Conservation (phyloP, 2,888 invertebrate species). For the Malthinus flaveolus region DNA sequence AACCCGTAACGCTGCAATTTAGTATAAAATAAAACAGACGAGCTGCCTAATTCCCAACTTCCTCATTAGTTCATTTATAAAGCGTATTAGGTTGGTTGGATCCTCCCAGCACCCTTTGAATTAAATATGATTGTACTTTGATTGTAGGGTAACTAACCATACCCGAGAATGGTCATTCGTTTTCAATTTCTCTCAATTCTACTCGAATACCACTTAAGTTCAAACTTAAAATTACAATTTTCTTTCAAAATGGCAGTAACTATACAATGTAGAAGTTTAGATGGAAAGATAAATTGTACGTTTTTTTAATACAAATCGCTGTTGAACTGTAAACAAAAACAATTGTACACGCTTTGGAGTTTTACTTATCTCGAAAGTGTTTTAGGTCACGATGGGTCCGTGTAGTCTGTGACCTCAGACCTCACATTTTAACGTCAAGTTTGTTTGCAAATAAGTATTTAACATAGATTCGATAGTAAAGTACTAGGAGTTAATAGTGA, state of each 20-base stretch:
- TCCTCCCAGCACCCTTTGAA: constrained; percentile 33
- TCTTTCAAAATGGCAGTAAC: too few species aligned
- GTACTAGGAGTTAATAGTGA: too few species aligned
- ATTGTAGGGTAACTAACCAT: constrained; percentile 22
- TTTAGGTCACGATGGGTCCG: constrained; percentile 22
- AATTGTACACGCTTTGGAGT: neutral
- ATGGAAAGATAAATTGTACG: too few species aligned
- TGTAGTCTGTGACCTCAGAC: constrained; percentile 22
- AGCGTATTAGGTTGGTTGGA: constrained; percentile 26
- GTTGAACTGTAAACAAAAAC: too few species aligned
- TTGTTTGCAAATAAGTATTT: constrained; percentile 12
- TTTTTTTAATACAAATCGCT: too few species aligned
- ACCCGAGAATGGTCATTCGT: constrained; percentile 13
- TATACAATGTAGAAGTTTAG: too few species aligned
- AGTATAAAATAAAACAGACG: constrained; percentile 27
- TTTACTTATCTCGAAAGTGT: constrained; percentile 21
- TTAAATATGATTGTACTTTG: constrained; percentile 27
- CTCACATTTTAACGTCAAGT: constrained; percentile 14
- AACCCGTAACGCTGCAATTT: constrained; percentile 18
- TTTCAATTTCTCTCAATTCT: neutral
- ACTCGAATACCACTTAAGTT: too few species aligned
- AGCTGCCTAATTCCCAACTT: constrained; percentile 43
- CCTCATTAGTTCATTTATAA: constrained; percentile 40
- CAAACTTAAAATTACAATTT: too few species aligned
- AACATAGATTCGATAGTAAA: too few species aligned